Base-by-base conservation (phyloP, 2,888 invertebrate genomes). In the Cristatella mucedo region DNA sequence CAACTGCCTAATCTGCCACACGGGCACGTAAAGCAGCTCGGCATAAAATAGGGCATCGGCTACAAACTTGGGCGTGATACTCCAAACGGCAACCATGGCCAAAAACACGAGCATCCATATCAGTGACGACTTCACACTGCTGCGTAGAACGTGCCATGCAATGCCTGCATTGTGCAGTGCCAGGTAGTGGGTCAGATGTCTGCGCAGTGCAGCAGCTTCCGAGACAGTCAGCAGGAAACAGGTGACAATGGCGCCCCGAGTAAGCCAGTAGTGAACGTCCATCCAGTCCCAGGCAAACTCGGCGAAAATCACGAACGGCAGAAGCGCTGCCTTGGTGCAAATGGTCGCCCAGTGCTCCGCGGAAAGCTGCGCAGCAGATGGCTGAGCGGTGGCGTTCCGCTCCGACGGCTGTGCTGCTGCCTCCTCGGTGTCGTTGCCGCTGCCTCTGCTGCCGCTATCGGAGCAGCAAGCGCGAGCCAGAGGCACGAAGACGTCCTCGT, bases 401-500 rank as follows among this genome's bases (percentile, higher is more conserved):
- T 24, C 18, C 9, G 24, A 36, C 4, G 4, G 5, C 5, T 6
- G n/a, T 6, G 18, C 36, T 6, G n/a, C 7, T 4, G 13, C 9
- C 24, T 22, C 15, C 9, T 36, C 22, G 4, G 13, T 15, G 13
- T 21, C 21, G 19, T 21, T 26, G n/a, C n/a, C n/a, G n/a, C n/a
- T n/a, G n/a, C n/a, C n/a, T n/a, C n/a, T n/a, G n/a, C n/a, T n/a
- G n/a, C n/a, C n/a, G 5, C 4, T 36, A 4, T 20, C 19, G n/a
- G n/a, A n/a, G n/a, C n/a, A n/a, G n/a, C n/a, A n/a, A n/a, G n/a
- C n/a, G n/a, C n/a, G n/a, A n/a, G n/a, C n/a, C n/a, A n/a, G n/a
- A n/a, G 56, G 56, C 20, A 56, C 40, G 41, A 58, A 57, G 40
- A 51, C 45, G 2, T 50, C 49, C 18, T 57, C 51, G 38, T 55